Evolutionary conservation across 2,888 invertebrate species (phyloP).

Genomic region (Stenchaetothrips biformis): DNA sequence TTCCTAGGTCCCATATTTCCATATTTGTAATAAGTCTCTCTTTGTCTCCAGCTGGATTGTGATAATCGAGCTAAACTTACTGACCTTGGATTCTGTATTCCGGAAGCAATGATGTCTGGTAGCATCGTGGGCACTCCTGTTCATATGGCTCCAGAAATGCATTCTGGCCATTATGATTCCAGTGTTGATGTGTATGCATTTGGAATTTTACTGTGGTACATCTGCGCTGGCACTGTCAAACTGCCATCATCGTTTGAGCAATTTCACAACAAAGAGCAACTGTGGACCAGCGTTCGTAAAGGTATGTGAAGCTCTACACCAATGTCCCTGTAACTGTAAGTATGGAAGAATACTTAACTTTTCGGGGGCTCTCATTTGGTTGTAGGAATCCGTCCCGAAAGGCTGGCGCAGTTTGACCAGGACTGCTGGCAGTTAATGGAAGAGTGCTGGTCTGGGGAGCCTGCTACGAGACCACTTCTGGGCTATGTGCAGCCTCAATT

Average conservation of each 20-base stretch:
- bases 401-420: conserved; percentile 65
- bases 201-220: conserved; percentile 85
- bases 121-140: conserved; percentile 84
- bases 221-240: conserved; percentile 75
- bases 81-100: conserved; percentile 85
- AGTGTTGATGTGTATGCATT: conserved; percentile 87
- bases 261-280: conserved; percentile 78
- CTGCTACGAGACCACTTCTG: conserved; percentile 65
- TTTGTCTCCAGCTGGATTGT: conserved; percentile 55
- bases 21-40: conserved; percentile 27
- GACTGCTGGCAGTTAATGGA: conserved; percentile 81
- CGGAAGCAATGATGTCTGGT: conserved; percentile 84
- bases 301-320: conserved; percentile 51
- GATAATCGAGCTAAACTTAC: conserved; percentile 72
- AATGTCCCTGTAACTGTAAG: neutral
- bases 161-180: conserved; percentile 73
- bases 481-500: conserved; percentile 71
- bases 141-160: conserved; percentile 87
- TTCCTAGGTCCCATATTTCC: neutral
- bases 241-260: conserved; percentile 75
- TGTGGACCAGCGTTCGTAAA: conserved; percentile 78
- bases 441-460: conserved; percentile 76
- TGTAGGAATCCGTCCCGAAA: conserved; percentile 74
- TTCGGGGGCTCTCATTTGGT: conserved; percentile 28
- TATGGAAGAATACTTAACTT: neutral